Conservation (phyloP, 2,113 vertebrate genomes). For the Merops nubicus region DNA sequence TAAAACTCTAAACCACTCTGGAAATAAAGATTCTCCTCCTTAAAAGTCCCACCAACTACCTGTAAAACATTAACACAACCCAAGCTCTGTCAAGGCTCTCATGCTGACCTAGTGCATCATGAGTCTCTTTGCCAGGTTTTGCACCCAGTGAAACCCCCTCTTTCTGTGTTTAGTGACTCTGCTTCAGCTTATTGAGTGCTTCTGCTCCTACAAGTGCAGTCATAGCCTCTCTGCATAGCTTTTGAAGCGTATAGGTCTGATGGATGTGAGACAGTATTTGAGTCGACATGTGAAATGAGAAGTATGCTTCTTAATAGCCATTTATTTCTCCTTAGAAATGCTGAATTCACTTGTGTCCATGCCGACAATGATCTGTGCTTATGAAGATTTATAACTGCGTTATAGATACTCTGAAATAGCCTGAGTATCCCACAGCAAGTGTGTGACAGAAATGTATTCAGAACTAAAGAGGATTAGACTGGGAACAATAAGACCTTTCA, state of each 20-base stretch:
- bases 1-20: neutral
- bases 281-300: neutral
- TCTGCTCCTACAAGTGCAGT: neutral
- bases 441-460: neutral
- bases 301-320: neutral
- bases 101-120: neutral
- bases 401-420: neutral
- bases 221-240: neutral
- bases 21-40: neutral
- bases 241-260: neutral
- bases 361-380: neutral
- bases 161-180: neutral
- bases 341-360: neutral
- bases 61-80: neutral
- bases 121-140: neutral
- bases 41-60: neutral
- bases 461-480: neutral
- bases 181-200: neutral
- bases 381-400: neutral
- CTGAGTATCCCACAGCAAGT: neutral
- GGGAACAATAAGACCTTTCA: neutral
- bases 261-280: neutral
- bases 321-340: constrained; percentile 25
- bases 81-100: neutral
- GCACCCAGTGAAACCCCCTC: neutral